Evolutionary conservation across 92 coral and sea anemone species (phyloP), one percentile per base, ranked within the genome.

Genomic region (Actinostola sp.): DNA sequence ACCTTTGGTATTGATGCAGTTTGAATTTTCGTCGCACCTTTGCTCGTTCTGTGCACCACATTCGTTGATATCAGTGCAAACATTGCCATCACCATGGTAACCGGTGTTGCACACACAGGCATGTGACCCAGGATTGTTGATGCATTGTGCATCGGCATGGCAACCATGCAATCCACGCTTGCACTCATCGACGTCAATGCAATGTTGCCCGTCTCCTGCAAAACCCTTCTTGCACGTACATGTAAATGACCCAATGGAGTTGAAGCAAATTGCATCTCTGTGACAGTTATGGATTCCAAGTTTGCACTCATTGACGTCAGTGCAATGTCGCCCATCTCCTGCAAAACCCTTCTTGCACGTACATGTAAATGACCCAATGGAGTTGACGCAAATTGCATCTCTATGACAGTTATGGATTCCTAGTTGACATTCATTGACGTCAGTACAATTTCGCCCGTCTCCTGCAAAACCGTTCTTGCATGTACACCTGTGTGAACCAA

Each of bases 101-200:
- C 84, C 88, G 8, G 27, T 30, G n/a, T 65, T 71, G 56, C 88
- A 83, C 0, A 12, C 43, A 44, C 88, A 83, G 13, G 26, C 12
- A 36, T 69, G 63, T 12, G 87, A 75, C 15, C 88, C 88, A 34
- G 48, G 8, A 0, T 30, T 21, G 30, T 82, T 68, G 0, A 24
- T 25, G 29, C 88, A 82, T 34, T 39, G 11, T 38, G 82, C 88
- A 62, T 82, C 13, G 26, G 61, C 62, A 45, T 71, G 70, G 61
- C 87, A 82, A 2, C 65, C 9, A n/a, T n/a, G n/a, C n/a, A n/a
- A n/a, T n/a, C n/a, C n/a, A n/a, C n/a, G n/a, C n/a, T 41, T 65
- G 79, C 63, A 81, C 50, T 81, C 86, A 53, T 81, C 26, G 4
- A 63, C 1, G 49, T 81, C 82, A 25, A 45, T 12, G 33, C 82